A percentile compares a stretch with the other conserved stretches of the same genome.
Conservation (phyloP, 2,888 invertebrate genomes). For the Agonopterix subpropinquella region DNA sequence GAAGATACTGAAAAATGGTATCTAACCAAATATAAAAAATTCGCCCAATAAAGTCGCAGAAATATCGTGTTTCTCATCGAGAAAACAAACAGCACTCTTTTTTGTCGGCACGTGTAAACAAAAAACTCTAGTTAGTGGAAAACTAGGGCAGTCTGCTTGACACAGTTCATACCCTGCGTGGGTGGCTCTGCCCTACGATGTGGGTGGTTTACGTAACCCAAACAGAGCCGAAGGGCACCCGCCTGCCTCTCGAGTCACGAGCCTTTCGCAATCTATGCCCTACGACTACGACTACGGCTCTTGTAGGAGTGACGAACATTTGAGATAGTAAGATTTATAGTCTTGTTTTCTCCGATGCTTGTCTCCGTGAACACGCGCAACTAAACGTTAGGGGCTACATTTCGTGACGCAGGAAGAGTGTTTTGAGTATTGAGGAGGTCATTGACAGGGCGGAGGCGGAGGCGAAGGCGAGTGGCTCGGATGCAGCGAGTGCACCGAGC, state of each 20-base stretch:
- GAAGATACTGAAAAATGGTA: too few relatives aligned
- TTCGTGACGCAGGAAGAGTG: constrained; percentile 11
- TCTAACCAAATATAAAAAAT: too few relatives aligned
- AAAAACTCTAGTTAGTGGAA: constrained; percentile 32
- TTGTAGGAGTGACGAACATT: constrained; percentile 26
- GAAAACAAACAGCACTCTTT: constrained; percentile 8
- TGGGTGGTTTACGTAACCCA: constrained; percentile 66
- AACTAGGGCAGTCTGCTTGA: constrained; percentile 64
- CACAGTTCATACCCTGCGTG: constrained; percentile 61
- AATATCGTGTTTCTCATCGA: neutral
- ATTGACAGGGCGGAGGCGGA: constrained; percentile 65
- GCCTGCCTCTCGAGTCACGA: constrained; percentile 40
- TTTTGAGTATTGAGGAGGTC: constrained; percentile 44
- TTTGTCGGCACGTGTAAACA: constrained; percentile 28
- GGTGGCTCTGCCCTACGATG: constrained; percentile 36
- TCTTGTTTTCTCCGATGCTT: constrained; percentile 3
- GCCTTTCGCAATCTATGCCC: constrained; percentile 55
- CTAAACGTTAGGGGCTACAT: constrained; percentile 2
- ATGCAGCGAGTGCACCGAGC: constrained; percentile 71
- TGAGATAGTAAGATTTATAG: constrained; percentile 6
- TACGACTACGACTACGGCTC: constrained; percentile 45
- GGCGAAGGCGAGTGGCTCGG: constrained; percentile 55
- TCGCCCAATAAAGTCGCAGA: too few relatives aligned
- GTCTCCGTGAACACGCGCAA: neutral
- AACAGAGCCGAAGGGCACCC: constrained; percentile 65